phyloP scores from a whole-genome alignment of 2,888 invertebrate species.

The Chorisops tibialis region DNA sequence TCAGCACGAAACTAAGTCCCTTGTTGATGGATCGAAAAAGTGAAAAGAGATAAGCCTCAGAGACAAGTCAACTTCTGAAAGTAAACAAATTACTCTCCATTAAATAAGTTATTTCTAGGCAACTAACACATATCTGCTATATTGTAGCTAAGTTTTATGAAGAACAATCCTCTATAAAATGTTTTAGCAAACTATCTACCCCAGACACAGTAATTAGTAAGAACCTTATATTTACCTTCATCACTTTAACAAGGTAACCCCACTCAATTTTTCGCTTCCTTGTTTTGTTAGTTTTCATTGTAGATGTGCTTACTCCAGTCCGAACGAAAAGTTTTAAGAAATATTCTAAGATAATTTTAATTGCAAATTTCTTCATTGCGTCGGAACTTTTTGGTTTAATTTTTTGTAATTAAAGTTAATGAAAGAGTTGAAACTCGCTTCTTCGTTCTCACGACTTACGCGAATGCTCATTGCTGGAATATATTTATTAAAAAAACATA shows the following conservation, averaged over 20 bases:
- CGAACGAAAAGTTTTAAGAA: conserved; percentile 9
- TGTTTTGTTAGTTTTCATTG: too few relatives aligned
- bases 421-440: conserved; percentile 22
- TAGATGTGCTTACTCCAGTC: not conserved
- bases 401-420: conserved; percentile 26
- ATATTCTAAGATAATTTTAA: conserved; percentile 24
- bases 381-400: conserved; percentile 25
- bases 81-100: conserved; percentile 21
- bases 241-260: too few relatives aligned
- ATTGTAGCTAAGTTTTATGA: too few relatives aligned
- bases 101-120: conserved; percentile 17
- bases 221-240: too few relatives aligned
- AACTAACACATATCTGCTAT: not conserved
- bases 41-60: conserved; percentile 19
- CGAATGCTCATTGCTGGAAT: not conserved
- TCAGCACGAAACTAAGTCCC: conserved; percentile 1
- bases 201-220: too few relatives aligned
- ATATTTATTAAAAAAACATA: not conserved
- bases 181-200: too few relatives aligned
- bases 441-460: not conserved
- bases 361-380: conserved; percentile 25
- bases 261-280: too few relatives aligned
- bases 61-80: conserved; percentile 17
- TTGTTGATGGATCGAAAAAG: conserved; percentile 7
- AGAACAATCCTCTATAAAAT: too few relatives aligned